Conservation (phyloP, 2,797 vertebrate species). For the Ara ararauna region DNA sequence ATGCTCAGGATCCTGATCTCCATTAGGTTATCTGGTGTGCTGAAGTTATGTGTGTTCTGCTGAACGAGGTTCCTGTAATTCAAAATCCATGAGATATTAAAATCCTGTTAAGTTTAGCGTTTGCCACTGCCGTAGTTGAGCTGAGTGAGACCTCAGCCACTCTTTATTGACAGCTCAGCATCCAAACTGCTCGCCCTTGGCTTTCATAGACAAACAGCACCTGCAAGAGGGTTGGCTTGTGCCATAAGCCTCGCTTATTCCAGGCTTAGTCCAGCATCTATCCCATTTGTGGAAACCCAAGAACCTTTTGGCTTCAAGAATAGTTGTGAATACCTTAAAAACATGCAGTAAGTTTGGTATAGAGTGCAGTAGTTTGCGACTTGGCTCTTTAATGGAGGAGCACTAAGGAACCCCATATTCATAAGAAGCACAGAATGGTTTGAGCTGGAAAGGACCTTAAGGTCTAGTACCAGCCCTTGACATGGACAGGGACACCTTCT, state of each 20-base stretch:
- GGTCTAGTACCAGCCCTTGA: not conserved
- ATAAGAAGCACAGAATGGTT: not conserved
- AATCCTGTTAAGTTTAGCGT: not conserved
- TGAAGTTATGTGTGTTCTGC: not conserved
- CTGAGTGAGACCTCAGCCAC: not conserved
- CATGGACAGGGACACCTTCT: not conserved
- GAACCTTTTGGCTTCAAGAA: accelerated
- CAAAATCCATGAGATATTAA: not conserved
- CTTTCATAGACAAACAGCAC: not conserved
- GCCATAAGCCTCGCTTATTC: not conserved
- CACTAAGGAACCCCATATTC: accelerated
- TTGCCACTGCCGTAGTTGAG: not conserved
- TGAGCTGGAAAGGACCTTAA: not conserved
- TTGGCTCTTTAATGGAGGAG: not conserved
- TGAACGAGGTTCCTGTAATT: not conserved
- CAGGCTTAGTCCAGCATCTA: not conserved
- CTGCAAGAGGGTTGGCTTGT: not conserved
- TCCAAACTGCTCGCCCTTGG: not conserved
- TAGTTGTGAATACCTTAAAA: not conserved
- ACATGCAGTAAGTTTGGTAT: accelerated
- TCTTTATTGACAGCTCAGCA: not conserved
- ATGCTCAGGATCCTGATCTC: not conserved
- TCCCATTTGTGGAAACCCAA: accelerated
- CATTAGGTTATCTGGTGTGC: not conserved
- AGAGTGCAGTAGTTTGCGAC: accelerated